A percentile compares a stretch with the other conserved stretches of the same genome.
phyloP scores from a whole-genome alignment of 2,113 vertebrate species.

The Eublepharis macularius region DNA sequence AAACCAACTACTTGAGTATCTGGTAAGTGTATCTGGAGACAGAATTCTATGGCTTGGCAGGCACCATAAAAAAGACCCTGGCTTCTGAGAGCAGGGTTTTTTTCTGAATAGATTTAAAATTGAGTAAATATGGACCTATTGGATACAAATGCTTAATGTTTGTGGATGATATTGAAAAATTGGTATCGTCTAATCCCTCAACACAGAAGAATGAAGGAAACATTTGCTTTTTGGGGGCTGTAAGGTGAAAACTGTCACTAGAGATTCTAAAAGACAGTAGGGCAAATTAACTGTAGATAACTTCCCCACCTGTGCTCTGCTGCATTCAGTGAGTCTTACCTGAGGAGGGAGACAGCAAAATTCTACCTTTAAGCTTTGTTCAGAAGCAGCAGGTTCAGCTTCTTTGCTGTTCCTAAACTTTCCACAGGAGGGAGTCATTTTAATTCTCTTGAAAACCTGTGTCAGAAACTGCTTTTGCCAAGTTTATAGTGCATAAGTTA shows the following conservation, averaged over 20 bases:
- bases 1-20: no score
- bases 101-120: neutral
- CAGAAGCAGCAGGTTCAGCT: neutral
- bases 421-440: constrained; percentile 44
- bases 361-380: neutral
- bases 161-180: neutral
- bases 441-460: fast-evolving
- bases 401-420: fast-evolving
- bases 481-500: neutral
- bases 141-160: neutral
- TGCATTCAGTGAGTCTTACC: neutral
- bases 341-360: neutral
- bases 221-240: neutral
- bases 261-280: neutral
- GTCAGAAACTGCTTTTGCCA: fast-evolving
- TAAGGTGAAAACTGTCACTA: neutral
- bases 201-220: neutral
- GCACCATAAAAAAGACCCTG: no score
- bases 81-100: neutral
- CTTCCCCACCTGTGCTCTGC: fast-evolving
- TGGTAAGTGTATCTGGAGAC: no score
- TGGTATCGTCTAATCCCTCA: neutral
- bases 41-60: no score
- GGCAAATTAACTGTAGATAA: fast-evolving
- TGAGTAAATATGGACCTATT: neutral